Evolutionary conservation across 2,888 invertebrate species (phyloP).

Genomic region (Tipula vernalis): DNA sequence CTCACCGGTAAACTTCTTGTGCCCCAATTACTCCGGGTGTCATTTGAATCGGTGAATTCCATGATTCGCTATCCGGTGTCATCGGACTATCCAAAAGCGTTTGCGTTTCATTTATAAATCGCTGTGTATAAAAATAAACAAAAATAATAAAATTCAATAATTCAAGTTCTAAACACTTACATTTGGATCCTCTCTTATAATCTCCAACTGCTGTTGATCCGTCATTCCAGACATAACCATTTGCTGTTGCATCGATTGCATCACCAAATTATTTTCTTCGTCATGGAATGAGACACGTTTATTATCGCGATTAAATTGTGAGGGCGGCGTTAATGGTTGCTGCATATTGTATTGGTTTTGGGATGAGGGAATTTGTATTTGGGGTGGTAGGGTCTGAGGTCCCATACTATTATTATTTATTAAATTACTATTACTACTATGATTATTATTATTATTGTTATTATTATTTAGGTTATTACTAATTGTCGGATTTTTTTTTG

Average conservation of each 20-base stretch:
- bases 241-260: conserved; percentile 18
- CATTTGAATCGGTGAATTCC: conserved; percentile 39
- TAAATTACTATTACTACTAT: conserved; percentile 18
- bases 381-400: not conserved
- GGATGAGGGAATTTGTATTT: not conserved
- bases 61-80: conserved; percentile 43
- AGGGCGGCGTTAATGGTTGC: conserved; percentile 17
- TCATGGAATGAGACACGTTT: conserved; percentile 71
- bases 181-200: conserved; percentile 67
- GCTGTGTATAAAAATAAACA: conserved; percentile 36
- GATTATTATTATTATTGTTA: conserved; percentile 13
- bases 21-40: conserved; percentile 96
- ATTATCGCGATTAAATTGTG: conserved; percentile 25
- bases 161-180: conserved; percentile 41
- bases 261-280: conserved; percentile 36
- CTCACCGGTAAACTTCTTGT: conserved; percentile 88
- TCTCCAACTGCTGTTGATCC: conserved; percentile 34
- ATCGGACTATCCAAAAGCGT: conserved; percentile 63
- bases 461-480: conserved; percentile 12
- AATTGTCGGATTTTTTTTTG: conserved; percentile 8
- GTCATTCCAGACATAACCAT: conserved; percentile 19
- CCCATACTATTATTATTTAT: not conserved
- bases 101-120: conserved; percentile 69
- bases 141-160: conserved; percentile 13
- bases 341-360: not conserved